Evolutionary conservation across 1,140 invertebrate species (phyloP), one percentile per base, ranked within the genome.

Genomic region (Sitodiplosis mosellana): DNA sequence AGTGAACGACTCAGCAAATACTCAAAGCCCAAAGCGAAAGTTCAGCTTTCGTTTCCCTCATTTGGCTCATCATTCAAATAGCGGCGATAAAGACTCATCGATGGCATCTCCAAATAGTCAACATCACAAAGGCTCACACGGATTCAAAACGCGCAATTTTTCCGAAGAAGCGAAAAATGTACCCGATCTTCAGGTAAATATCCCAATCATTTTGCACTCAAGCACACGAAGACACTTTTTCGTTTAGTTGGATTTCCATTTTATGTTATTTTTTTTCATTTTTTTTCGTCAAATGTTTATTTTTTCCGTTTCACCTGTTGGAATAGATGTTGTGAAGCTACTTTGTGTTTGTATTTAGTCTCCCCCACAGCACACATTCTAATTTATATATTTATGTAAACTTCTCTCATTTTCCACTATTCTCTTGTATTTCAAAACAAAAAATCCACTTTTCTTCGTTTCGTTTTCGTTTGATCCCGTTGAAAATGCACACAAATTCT

Each of bases 131-230:
- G 34, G 34, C 20, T 34, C 45, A 19, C 15, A 61, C 46, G 54
- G 56, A 17, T 63, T 63, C 20, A 80, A 86, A 56, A 74, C 83
- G 57, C 75, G 87, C 49, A 89, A 88, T 57, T 92, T 91, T 61
- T 81, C 83, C 33, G 84, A 89, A 59, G 86, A 92, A 72, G 81
- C 87, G 14, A 80, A 86, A 42, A 88, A 83, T 52, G 88, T 89
- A 56, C 82, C 85, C 19, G 85, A 91, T 59, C 80, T 90, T 56
- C 86, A 90, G 78, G 43, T 45, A 45, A 3, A 17, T 38, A 17
- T 3, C 10, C 10, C 12, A 12, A 38, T 38, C 14, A 14, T 38
- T 38, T 38, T 38, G 36, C 36, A 38, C 17, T n/a, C 14, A 38
- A n/a, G 12, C 36, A n/a, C 14, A 27, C 14, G 41, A 43, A 7